Conservation (phyloP, 2,888 invertebrate species). For the Euplagia quadripunctaria region DNA sequence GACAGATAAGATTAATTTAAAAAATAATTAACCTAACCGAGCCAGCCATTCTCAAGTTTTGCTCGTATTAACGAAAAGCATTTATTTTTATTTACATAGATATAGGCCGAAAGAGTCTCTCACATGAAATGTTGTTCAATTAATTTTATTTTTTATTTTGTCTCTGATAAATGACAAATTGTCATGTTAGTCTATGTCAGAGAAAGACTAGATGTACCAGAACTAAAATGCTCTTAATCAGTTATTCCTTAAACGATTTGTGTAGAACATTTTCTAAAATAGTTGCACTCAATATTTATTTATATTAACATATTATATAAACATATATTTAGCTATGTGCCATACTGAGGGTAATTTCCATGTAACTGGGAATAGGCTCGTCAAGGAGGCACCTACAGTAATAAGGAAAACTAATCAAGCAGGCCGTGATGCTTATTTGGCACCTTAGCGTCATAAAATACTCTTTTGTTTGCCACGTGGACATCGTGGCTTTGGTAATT, state of each 20-base stretch:
- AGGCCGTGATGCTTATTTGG: neutral
- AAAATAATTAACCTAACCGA: neutral
- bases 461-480: neutral
- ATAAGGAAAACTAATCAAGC: too few species aligned
- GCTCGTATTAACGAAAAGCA: neutral
- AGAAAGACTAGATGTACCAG: neutral
- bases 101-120: too few species aligned
- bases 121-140: too few species aligned
- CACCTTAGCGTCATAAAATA: too few species aligned
- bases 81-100: neutral
- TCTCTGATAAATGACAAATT: neutral
- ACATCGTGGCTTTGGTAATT: neutral
- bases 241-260: too few species aligned
- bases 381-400: neutral
- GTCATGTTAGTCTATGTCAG: neutral
- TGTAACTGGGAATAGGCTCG: neutral
- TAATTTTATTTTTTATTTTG: neutral
- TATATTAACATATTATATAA: too few species aligned
- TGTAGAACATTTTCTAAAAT: too few species aligned
- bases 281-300: too few species aligned
- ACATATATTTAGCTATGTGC: too few species aligned
- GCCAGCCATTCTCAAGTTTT: neutral
- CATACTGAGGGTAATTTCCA: too few species aligned
- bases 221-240: too few species aligned
- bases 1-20: neutral